phyloP scores from a whole-genome alignment of 2,797 vertebrate species.

The Scomberomorus guttatus region DNA sequence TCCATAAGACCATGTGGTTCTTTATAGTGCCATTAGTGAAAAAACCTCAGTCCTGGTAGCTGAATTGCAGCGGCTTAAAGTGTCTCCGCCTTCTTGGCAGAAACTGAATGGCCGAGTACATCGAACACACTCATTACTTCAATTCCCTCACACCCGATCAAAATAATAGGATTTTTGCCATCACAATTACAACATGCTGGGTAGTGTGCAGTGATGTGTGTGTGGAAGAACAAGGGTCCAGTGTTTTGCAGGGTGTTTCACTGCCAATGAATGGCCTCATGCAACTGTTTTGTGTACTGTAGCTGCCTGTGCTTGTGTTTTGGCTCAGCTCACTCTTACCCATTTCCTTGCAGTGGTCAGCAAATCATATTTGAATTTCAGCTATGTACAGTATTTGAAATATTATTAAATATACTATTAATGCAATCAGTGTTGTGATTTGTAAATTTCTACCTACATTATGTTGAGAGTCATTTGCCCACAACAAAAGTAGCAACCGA shows the following conservation, averaged over 20 bases:
- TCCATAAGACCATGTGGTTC: not conserved
- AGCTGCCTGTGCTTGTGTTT: not conserved
- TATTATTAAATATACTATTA: too few relatives aligned
- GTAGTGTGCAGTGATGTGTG: constrained; percentile 52
- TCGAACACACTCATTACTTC: constrained; percentile 71
- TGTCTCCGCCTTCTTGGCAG: constrained; percentile 16
- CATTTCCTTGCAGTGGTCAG: constrained; percentile 13
- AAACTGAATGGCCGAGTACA: constrained; percentile 28
- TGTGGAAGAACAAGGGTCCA: constrained; percentile 63
- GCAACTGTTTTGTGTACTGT: constrained; percentile 16
- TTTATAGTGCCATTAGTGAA: constrained; percentile 25
- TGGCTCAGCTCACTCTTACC: constrained; percentile 25
- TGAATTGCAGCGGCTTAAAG: constrained; percentile 52
- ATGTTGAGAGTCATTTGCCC: not conserved
- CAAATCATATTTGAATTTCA: constrained; percentile 3
- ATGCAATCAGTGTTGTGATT: not conserved
- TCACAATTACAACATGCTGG: constrained; percentile 40
- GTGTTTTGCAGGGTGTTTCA: constrained; percentile 49
- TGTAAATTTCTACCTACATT: not conserved
- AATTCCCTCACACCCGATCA: constrained; percentile 73
- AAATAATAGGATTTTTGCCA: constrained; percentile 69
- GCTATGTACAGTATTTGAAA: too few relatives aligned
- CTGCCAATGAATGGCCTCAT: constrained; percentile 28
- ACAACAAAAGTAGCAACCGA: not conserved
- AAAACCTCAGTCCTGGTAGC: constrained; percentile 9